Conservation (phyloP, 2,888 invertebrate species). For the Ophion costatus region DNA sequence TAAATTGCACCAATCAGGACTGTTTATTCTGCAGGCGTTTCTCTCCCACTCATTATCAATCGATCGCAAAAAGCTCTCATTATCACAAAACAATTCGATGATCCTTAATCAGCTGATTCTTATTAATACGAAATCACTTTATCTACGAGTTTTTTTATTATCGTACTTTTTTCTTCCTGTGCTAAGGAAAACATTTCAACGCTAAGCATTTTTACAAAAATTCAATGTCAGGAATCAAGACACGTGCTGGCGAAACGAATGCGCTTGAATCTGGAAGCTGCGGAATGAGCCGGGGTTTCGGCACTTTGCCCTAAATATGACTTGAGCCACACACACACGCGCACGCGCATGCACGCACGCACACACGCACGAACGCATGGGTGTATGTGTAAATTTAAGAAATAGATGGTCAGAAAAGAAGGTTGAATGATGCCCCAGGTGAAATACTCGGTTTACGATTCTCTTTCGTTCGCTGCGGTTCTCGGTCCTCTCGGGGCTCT, state of each 20-base stretch:
- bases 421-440: constrained; percentile 67
- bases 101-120: too few species aligned
- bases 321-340: constrained; percentile 1
- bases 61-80: too few species aligned
- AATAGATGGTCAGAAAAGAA: constrained; percentile 41
- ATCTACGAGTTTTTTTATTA: too few species aligned
- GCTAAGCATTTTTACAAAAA: neutral
- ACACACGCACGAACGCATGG: neutral
- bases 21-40: too few species aligned
- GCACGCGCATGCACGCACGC: neutral
- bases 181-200: neutral
- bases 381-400: constrained; percentile 38
- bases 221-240: neutral
- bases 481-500: constrained; percentile 65
- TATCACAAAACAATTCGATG: too few species aligned
- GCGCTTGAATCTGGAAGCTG: neutral
- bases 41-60: too few species aligned
- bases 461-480: constrained; percentile 57
- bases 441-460: constrained; percentile 67
- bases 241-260: neutral
- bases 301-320: neutral
- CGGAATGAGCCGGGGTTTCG: constrained; percentile 4
- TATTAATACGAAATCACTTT: too few species aligned
- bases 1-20: too few species aligned
- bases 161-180: neutral